Evolutionary conservation across 2,888 invertebrate genomes (phyloP).

Genomic region (Ischnus inquisitorius): DNA sequence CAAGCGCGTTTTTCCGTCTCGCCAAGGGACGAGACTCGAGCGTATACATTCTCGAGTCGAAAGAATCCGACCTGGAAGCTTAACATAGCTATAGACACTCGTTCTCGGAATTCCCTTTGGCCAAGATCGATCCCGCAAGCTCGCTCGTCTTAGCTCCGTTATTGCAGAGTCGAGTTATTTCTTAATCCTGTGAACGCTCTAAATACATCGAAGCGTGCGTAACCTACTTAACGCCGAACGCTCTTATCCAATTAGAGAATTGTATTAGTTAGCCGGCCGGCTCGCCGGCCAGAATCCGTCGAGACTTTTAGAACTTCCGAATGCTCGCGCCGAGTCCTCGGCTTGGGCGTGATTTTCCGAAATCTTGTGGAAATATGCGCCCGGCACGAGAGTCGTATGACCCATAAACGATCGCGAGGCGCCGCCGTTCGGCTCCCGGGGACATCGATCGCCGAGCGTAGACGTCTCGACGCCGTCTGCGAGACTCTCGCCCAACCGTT

Average conservation of each 20-base stretch:
- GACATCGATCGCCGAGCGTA: conserved; percentile 74
- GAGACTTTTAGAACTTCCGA: conserved; percentile 13
- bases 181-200: conserved; percentile 30
- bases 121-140: background rate
- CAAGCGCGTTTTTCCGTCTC: conserved; percentile 44
- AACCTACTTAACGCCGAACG: conserved; percentile 62
- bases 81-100: background rate
- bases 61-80: background rate
- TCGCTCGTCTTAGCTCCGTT: conserved; percentile 1
- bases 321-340: conserved; percentile 1
- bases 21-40: background rate
- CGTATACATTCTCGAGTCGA: conserved; percentile 4
- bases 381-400: background rate
- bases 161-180: conserved; percentile 29
- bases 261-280: conserved; percentile 16
- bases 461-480: conserved; percentile 75
- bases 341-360: background rate
- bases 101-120: background rate
- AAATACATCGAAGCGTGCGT: conserved; percentile 58
- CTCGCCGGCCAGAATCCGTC: background rate
- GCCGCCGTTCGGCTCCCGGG: conserved; percentile 46
- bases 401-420: conserved; percentile 32
- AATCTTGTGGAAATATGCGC: background rate
- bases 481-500: conserved; percentile 41
- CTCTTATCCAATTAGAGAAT: conserved; percentile 62